A percentile compares a stretch with the other conserved stretches of the same genome.
Evolutionary conservation across 2,113 vertebrate genomes (phyloP).

Genomic region (Cathartes aura): DNA sequence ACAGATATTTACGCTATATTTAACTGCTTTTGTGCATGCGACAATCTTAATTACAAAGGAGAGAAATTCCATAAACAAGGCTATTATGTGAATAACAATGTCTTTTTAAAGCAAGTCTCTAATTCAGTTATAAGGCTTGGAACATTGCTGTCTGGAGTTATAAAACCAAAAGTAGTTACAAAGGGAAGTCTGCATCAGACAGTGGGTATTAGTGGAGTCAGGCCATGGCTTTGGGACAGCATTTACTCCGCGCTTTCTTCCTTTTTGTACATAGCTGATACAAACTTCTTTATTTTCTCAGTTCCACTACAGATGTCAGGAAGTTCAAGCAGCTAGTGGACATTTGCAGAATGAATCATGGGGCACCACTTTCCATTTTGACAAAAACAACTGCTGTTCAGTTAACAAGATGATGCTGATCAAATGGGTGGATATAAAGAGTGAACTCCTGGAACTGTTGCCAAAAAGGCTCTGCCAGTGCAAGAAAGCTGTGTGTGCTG

Average conservation of each 20-base stretch:
- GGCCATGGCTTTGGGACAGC: conserved; percentile 11
- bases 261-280: background rate
- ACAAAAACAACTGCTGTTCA: conserved; percentile 21
- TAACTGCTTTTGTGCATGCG: conserved; percentile 42
- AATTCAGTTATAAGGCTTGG: conserved; percentile 53
- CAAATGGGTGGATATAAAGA: background rate
- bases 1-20: conserved; percentile 19
- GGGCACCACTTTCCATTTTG: background rate
- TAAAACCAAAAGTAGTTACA: conserved; percentile 62
- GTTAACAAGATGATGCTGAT: background rate
- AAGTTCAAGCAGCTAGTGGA: background rate
- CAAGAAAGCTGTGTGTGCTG: background rate
- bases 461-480: background rate
- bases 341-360: conserved; percentile 24
- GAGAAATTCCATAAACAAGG: conserved; percentile 38
- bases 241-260: background rate
- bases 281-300: conserved; percentile 7
- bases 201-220: conserved; percentile 11
- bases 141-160: conserved; percentile 29
- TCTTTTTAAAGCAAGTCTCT: conserved; percentile 54
- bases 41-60: conserved; percentile 42
- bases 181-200: conserved; percentile 21
- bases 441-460: background rate
- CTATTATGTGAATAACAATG: conserved; percentile 47
- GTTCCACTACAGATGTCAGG: conserved; percentile 11